Percentiles rank a stretch among this genome's conserved stretches.
phyloP scores from a whole-genome alignment of 2,113 vertebrate genomes.

The Poeciliopsis occidentalis region DNA sequence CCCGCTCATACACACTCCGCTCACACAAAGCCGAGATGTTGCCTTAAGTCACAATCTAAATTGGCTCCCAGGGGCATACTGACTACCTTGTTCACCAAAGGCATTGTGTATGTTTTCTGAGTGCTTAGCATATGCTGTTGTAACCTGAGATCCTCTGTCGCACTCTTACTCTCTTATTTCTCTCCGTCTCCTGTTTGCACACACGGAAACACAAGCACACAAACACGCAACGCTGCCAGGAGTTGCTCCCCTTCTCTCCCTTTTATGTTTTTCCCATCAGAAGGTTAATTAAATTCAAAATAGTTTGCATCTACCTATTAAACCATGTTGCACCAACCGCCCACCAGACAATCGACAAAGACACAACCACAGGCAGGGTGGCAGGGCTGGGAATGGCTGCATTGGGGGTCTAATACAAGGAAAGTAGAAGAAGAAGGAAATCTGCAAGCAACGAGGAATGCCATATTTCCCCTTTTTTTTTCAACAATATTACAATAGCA shows the following conservation, averaged over 20 bases:
- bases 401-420: conserved; percentile 14
- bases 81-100: conserved; percentile 90
- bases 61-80: conserved; percentile 91
- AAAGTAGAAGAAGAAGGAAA: conserved; percentile 13
- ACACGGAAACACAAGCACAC: conserved; percentile 37
- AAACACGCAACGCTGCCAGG: conserved; percentile 70
- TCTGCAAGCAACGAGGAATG: conserved; percentile 27
- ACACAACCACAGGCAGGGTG: conserved; percentile 30
- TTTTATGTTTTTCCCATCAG: conserved; percentile 88
- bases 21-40: conserved; percentile 75
- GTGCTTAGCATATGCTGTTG: conserved; percentile 88
- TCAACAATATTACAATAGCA: conserved; percentile 4
- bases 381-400: background rate
- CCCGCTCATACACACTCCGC: conserved; percentile 20
- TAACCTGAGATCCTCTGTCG: conserved; percentile 83
- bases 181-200: conserved; percentile 1
- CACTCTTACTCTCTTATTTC: conserved; percentile 5
- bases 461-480: conserved; percentile 20
- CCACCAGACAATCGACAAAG: conserved; percentile 64
- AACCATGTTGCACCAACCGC: conserved; percentile 52
- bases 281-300: conserved; percentile 89
- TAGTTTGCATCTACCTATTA: conserved; percentile 81
- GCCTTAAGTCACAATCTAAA: conserved; percentile 95
- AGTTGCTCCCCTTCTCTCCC: conserved; percentile 71
- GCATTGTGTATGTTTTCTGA: conserved; percentile 86